These are phyloP conservation scores for Tuta absoluta DNA, from an alignment of 2,888 invertebrate genomes.

Conservation along the genomic window DNA sequence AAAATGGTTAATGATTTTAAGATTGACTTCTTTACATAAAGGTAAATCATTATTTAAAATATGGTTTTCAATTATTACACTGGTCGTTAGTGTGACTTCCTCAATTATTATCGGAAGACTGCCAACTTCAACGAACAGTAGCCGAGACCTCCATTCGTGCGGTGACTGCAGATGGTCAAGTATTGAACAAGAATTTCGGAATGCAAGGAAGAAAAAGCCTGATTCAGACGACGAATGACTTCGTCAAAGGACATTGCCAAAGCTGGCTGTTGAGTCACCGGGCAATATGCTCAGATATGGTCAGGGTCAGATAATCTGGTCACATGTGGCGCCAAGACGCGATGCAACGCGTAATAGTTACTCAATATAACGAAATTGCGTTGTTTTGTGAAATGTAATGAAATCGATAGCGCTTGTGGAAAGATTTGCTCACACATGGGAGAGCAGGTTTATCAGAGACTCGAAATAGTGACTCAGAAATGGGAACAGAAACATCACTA, in stretches of 20 bases:
- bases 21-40: background rate
- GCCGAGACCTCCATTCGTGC: background rate
- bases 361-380: background rate
- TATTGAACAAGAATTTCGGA: constrained; percentile 8
- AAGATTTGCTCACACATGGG: background rate
- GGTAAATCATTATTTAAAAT: background rate
- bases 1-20: background rate
- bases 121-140: background rate
- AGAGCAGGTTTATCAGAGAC: background rate
- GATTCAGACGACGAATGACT: constrained; percentile 18
- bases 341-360: background rate
- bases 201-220: constrained; percentile 13
- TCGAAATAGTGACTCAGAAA: no score
- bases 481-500: no score
- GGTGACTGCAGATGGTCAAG: background rate
- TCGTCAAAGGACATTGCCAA: constrained; percentile 19
- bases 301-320: constrained; percentile 14
- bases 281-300: background rate
- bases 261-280: constrained; percentile 4
- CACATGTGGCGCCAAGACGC: constrained; percentile 3
- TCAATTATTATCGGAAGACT: background rate
- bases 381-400: background rate
- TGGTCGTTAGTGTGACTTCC: background rate
- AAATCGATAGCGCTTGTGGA: background rate
- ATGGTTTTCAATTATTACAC: background rate